These are phyloP conservation scores for Erannis defoliaria DNA, from an alignment of 2,888 invertebrate species.

Conservation along the genomic window DNA sequence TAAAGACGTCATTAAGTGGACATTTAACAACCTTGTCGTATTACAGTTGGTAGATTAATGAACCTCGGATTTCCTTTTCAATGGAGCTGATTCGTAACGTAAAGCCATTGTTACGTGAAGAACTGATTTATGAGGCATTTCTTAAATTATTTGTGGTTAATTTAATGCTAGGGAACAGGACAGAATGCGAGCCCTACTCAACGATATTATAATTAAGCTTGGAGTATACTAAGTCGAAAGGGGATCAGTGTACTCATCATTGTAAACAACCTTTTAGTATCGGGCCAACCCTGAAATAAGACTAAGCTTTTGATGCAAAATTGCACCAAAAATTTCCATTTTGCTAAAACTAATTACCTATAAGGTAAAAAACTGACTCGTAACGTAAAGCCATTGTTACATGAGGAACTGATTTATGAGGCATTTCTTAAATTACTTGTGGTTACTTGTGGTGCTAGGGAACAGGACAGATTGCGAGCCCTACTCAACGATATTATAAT, in stretches of 20 bases:
- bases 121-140: conserved; percentile 36
- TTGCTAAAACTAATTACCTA: too few relatives aligned
- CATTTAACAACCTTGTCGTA: conserved; percentile 41
- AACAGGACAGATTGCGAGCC: too few relatives aligned
- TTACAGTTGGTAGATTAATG: conserved; percentile 40
- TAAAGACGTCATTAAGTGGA: conserved; percentile 31
- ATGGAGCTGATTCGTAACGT: conserved; percentile 35
- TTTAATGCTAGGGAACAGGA: background rate
- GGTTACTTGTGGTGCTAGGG: background rate
- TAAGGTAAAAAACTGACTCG: too few relatives aligned
- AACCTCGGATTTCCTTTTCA: conserved; percentile 39
- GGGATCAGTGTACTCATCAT: too few relatives aligned
- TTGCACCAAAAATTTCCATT: too few relatives aligned
- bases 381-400: conserved; percentile 28
- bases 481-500: too few relatives aligned
- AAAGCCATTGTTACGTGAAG: conserved; percentile 24
- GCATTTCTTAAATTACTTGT: conserved; percentile 5
- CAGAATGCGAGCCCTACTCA: too few relatives aligned
- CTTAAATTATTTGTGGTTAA: conserved; percentile 1
- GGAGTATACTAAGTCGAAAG: too few relatives aligned
- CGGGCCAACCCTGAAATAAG: too few relatives aligned
- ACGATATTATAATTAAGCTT: too few relatives aligned
- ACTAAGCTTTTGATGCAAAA: too few relatives aligned
- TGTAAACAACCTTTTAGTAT: too few relatives aligned
- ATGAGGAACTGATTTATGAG: conserved; percentile 36